Evolutionary conservation across 2,797 vertebrate genomes (phyloP).

Genomic region (Galago senegalensis): DNA sequence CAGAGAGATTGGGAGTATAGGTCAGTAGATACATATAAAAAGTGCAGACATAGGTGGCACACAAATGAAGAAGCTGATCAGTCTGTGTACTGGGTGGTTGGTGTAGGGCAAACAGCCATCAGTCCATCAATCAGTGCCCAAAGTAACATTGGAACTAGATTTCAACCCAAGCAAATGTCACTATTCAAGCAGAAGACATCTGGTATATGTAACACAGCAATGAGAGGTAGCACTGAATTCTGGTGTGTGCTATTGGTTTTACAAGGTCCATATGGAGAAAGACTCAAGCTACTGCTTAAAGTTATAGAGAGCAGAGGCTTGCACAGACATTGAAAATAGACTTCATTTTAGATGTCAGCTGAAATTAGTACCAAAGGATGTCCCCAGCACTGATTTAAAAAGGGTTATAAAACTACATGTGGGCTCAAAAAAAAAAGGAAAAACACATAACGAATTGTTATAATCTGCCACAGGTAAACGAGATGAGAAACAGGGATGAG

Average conservation of each 20-base stretch:
- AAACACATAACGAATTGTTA: background rate
- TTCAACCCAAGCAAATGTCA: conserved; percentile 33
- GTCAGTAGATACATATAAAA: background rate
- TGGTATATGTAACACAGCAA: background rate
- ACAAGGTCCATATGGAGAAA: background rate
- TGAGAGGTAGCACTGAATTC: background rate
- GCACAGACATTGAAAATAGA: background rate
- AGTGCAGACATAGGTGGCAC: background rate
- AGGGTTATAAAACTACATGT: background rate
- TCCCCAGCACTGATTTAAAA: background rate
- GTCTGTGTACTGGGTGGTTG: background rate
- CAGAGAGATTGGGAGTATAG: background rate
- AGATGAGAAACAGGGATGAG: background rate
- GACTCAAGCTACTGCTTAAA: background rate
- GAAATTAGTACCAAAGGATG: background rate
- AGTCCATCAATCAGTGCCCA: background rate
- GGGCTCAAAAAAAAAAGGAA: background rate
- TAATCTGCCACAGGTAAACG: background rate
- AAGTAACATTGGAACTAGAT: background rate
- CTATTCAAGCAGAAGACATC: background rate
- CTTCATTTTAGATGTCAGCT: background rate
- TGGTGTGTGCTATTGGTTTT: background rate
- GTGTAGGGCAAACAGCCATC: background rate
- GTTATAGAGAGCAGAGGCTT: background rate
- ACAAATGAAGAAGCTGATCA: background rate